Percentiles rank a stretch among this genome's conserved stretches.
Evolutionary conservation across 2,888 invertebrate species (phyloP).

Genomic region (Calameuta pallipes): DNA sequence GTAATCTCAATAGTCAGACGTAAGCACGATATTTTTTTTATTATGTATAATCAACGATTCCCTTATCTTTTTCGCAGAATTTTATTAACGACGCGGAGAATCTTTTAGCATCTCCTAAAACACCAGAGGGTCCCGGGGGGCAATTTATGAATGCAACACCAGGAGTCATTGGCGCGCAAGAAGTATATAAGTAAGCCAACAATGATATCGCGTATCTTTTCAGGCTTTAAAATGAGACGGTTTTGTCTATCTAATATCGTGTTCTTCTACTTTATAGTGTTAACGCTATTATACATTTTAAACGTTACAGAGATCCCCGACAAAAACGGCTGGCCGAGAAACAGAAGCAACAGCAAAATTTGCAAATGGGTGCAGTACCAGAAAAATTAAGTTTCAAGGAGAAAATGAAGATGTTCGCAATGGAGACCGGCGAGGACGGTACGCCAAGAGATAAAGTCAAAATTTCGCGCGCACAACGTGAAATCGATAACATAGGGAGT

Average conservation of each 20-base stretch:
- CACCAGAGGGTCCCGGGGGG: constrained; percentile 72
- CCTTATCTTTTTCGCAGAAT: constrained; percentile 68
- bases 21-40: neutral
- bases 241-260: neutral
- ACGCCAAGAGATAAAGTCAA: constrained; percentile 96
- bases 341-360: constrained; percentile 73
- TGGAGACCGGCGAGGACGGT: constrained; percentile 92
- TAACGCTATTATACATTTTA: neutral
- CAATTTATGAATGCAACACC: constrained; percentile 79
- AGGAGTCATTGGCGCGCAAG: constrained; percentile 97
- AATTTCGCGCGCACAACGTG: constrained; percentile 94
- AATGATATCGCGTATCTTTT: neutral
- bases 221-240: neutral
- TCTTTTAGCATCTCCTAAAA: constrained; percentile 81
- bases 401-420: constrained; percentile 99
- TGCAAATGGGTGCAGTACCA: constrained; percentile 77
- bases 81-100: constrained; percentile 85
- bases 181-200: constrained; percentile 84
- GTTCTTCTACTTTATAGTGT: neutral
- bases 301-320: constrained; percentile 82
- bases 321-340: constrained; percentile 87
- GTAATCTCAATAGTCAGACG: neutral
- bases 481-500: constrained; percentile 80
- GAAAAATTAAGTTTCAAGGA: constrained; percentile 97
- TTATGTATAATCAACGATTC: neutral